Evolutionary conservation across 2,888 invertebrate species (phyloP), one percentile per base, ranked within the genome.

Genomic region (Seira sanloemensis): DNA sequence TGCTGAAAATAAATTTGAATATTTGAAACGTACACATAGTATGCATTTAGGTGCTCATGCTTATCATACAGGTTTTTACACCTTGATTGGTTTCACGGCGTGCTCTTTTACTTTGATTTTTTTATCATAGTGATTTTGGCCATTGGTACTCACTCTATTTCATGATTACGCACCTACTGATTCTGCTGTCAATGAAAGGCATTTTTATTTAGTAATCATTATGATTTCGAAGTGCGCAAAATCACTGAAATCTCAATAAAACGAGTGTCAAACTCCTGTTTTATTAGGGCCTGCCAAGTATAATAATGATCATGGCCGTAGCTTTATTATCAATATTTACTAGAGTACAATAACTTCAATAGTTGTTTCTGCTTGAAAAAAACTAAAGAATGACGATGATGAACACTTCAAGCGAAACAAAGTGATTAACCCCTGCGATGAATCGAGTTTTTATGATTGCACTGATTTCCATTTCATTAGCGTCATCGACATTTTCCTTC

Each of bases 161-260:
- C 37, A 37, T 37, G 37, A 37, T 37, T 37, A 12, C 4, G 37
- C 37, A 37, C 12, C n/a, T n/a, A 58, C 2, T 58, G 58, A n/a
- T n/a, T 58, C 58, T 2, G 37, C n/a, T 58, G 58, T 58, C 9
- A 58, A 58, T 58, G n/a, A 5, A 12, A 37, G n/a, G 58, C n/a
- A 58, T 58, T 58, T 37, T 58, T 58, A 58, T 58, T 58, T 18
- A 7, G n/a, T 58, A 58, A 58, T 58, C 58, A 58, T 58, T 58
- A 58, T 18, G 58, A n/a, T 58, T 18, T 58, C n/a, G 37, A 58
- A 58, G n/a, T 18, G n/a, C 18, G 7, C 58, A 58, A 58, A 58
- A n/a, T 58, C 18, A 58, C n/a, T 58, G 58, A 58, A 58, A 58
- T 58, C 58, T 58, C 58, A 58, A 58, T 58, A 58, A 58, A 58